Base-by-base conservation (phyloP, 2,888 invertebrate species). In the Selenia dentaria region DNA sequence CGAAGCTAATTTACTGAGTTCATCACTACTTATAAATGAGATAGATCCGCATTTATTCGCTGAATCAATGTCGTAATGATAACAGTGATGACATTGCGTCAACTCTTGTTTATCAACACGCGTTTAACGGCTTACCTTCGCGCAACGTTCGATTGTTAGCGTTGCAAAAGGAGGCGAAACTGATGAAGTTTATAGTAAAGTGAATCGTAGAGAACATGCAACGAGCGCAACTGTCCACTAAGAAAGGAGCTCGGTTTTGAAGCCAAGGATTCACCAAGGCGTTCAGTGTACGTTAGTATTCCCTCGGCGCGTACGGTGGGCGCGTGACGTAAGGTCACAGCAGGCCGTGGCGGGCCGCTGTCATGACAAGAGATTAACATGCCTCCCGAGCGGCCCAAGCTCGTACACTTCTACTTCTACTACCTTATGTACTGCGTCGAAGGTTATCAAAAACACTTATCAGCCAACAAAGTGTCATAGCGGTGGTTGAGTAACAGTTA, bases 211-310 rank as follows among this genome's bases (percentile, higher is more conserved):
- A 77, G 71, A 79, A 78, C 71, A 71, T 74, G 71, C 74, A 79
- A 73, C 71, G 73, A 77, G 75, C 77, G 83, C 81, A 83, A 81
- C 74, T 68, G 75, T 72, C 71, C 64, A 72, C 83, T 89, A 81
- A 78, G 89, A 88, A 90, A 89, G 90, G 89, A 86, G 88, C 79
- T 86, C 71, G 79, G 87, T 88, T 90, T 90, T 89, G 88, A 89
- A 90, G 90, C 90, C 90, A 90, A 90, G 90, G 90, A 89, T 90
- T 75, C 72, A 83, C 80, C 87, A 87, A 88, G 89, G 88, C 80
- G 85, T 78, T 85, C 79, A 73, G 77, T 65, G 73, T 74, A 70
- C 74, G 85, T 90, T 89, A 88, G 87, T 89, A 90, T 90, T 83
- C 90, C 79, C 79, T 60, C 41, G 81, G 83, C 85, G 84, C 85